phyloP scores from a whole-genome alignment of 2,888 invertebrate genomes.

The Trachelus troglodyta region DNA sequence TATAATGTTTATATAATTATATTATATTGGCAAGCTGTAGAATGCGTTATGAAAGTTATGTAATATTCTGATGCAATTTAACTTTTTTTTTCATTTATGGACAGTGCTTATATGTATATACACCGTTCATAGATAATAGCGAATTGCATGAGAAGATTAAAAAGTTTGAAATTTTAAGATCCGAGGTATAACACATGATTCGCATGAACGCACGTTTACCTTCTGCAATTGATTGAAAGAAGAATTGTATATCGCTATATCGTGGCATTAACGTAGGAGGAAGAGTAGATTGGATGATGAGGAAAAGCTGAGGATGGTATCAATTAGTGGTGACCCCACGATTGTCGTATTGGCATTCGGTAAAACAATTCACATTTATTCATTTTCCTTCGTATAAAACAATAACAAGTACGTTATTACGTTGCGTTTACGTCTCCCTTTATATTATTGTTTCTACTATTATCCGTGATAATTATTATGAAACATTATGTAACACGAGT shows the following conservation, averaged over 20 bases:
- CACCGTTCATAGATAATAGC: not conserved
- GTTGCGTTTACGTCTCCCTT: not conserved
- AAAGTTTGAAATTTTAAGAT: not conserved
- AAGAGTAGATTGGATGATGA: slow-evolving; percentile 28
- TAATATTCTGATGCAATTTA: not conserved
- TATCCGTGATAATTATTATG: not conserved
- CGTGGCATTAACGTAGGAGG: slow-evolving; percentile 27
- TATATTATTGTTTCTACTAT: not conserved
- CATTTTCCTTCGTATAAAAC: slow-evolving; percentile 2
- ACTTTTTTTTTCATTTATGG: not conserved
- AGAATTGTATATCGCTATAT: not conserved
- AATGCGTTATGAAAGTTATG: not conserved
- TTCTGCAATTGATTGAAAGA: not conserved
- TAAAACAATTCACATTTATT: slow-evolving; percentile 4
- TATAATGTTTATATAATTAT: not conserved
- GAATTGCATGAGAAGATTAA: not conserved
- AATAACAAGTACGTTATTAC: slow-evolving; percentile 7
- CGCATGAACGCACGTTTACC: not conserved
- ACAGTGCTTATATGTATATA: not conserved
- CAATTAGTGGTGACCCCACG: slow-evolving; percentile 23
- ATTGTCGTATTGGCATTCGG: slow-evolving; percentile 4
- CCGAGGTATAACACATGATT: not conserved
- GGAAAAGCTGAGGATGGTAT: slow-evolving; percentile 19
- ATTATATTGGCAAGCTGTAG: not conserved
- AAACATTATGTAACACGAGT: not conserved